A percentile compares a stretch with the other conserved stretches of the same genome.
Evolutionary conservation across 2,113 vertebrate species (phyloP).

Genomic region (Zeus faber): DNA sequence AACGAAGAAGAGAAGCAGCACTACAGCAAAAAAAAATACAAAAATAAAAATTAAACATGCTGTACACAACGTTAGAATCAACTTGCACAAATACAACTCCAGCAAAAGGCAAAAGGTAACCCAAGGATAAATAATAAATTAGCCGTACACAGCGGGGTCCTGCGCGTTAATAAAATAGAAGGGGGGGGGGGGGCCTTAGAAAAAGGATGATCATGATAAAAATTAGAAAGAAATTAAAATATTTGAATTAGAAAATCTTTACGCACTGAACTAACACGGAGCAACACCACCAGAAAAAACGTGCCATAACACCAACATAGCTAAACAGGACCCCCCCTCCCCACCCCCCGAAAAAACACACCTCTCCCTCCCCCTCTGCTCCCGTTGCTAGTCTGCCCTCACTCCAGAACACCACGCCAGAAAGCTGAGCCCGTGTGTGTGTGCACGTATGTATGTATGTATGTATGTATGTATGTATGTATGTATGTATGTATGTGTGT

Average conservation of each 20-base stretch:
- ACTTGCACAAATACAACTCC: slow-evolving; percentile 75
- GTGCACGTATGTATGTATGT: too few relatives aligned
- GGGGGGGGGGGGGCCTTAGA: slow-evolving; percentile 23
- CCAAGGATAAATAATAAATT: slow-evolving; percentile 80
- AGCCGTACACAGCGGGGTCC: slow-evolving; percentile 61
- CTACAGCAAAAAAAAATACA: slow-evolving; percentile 56
- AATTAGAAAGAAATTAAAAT: slow-evolving; percentile 43
- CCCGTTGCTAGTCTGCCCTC: neutral
- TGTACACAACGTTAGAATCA: slow-evolving; percentile 73
- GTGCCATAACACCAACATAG: slow-evolving; percentile 66
- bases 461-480: too few relatives aligned
- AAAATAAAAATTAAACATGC: slow-evolving; percentile 73
- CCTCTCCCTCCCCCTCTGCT: neutral
- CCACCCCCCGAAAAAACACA: slow-evolving; percentile 9
- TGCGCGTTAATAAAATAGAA: slow-evolving; percentile 54
- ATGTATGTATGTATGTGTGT: too few relatives aligned
- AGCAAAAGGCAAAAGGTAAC: slow-evolving; percentile 74
- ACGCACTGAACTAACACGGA: slow-evolving; percentile 72
- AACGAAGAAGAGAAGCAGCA: slow-evolving; percentile 63
- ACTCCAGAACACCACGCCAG: neutral
- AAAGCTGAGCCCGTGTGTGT: neutral
- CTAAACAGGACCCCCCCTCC: slow-evolving; percentile 40
- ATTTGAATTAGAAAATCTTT: slow-evolving; percentile 50
- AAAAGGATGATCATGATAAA: too few relatives aligned
- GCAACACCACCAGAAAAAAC: slow-evolving; percentile 71